phyloP scores from a whole-genome alignment of 2,888 invertebrate species.

The Xestia ashworthii region DNA sequence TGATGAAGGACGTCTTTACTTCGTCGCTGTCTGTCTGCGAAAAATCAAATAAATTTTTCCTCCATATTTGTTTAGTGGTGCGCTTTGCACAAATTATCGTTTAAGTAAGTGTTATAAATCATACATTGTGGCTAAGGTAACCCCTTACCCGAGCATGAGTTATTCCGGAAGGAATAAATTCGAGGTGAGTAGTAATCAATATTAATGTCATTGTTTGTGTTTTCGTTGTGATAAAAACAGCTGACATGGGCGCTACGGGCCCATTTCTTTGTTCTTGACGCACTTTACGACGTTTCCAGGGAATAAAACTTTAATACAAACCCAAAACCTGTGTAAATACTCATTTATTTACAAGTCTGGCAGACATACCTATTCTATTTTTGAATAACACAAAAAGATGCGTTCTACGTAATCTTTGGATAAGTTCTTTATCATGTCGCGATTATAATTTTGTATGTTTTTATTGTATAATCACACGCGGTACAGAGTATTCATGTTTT shows the following conservation, averaged over 20 bases:
- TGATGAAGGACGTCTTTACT: slow-evolving; percentile 63
- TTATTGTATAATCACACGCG: slow-evolving; percentile 63
- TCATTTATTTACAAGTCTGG: slow-evolving; percentile 17
- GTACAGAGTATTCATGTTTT: slow-evolving; percentile 62
- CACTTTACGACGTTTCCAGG: slow-evolving; percentile 14
- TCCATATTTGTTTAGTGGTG: slow-evolving; percentile 80
- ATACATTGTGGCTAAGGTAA: slow-evolving; percentile 89
- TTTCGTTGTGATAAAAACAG: slow-evolving; percentile 91
- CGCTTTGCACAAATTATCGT: slow-evolving; percentile 66
- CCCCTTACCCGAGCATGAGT: slow-evolving; percentile 90
- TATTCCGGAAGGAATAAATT: slow-evolving; percentile 92
- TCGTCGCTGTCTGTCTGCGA: slow-evolving; percentile 67
- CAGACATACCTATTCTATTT: slow-evolving; percentile 70
- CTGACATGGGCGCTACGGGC: slow-evolving; percentile 85
- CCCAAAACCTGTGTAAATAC: not conserved
- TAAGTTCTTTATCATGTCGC: slow-evolving; percentile 58
- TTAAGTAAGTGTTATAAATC: slow-evolving; percentile 70
- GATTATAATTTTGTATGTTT: slow-evolving; percentile 62
- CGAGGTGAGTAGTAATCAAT: slow-evolving; percentile 88
- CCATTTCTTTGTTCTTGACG: slow-evolving; percentile 81
- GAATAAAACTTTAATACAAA: not conserved
- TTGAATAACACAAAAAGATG: slow-evolving; percentile 65
- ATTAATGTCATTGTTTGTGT: slow-evolving; percentile 82
- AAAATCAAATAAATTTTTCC: slow-evolving; percentile 77
- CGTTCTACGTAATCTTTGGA: slow-evolving; percentile 49